phyloP scores from a whole-genome alignment of 2,797 vertebrate species.

The Chelidonichthys spinosus region DNA sequence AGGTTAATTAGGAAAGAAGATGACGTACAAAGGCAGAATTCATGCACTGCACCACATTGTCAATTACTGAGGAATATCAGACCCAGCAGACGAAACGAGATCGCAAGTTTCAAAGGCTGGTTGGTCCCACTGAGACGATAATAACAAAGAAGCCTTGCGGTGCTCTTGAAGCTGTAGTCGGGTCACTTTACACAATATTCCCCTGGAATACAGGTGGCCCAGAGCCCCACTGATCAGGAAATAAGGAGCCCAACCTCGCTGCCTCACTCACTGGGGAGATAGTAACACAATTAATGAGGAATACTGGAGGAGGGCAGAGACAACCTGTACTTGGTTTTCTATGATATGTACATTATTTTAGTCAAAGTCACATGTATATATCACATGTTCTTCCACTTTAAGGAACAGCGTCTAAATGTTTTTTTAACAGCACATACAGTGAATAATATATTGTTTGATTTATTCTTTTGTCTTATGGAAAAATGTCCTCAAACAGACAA shows the following conservation, averaged over 20 bases:
- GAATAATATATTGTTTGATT: background rate
- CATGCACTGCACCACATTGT: background rate
- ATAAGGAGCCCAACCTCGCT: constrained; percentile 50
- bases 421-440: background rate
- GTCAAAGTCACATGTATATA: background rate
- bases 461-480: background rate
- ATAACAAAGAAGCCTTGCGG: constrained; percentile 42
- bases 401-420: background rate
- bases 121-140: constrained; percentile 62
- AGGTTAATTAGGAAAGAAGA: background rate
- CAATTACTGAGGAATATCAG: constrained; percentile 22
- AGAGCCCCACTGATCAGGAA: constrained; percentile 66
- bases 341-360: constrained; percentile 2
- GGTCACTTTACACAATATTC: constrained; percentile 42
- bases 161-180: constrained; percentile 40
- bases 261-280: constrained; percentile 52
- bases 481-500: background rate
- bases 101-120: constrained; percentile 43
- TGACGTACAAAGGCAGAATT: background rate
- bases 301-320: constrained; percentile 31
- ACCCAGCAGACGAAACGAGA: constrained; percentile 24
- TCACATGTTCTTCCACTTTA: background rate
- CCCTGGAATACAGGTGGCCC: constrained; percentile 46
- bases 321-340: constrained; percentile 37
- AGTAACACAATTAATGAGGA: constrained; percentile 62